phyloP scores from a whole-genome alignment of 2,113 vertebrate genomes.

The Smithornis capensis region DNA sequence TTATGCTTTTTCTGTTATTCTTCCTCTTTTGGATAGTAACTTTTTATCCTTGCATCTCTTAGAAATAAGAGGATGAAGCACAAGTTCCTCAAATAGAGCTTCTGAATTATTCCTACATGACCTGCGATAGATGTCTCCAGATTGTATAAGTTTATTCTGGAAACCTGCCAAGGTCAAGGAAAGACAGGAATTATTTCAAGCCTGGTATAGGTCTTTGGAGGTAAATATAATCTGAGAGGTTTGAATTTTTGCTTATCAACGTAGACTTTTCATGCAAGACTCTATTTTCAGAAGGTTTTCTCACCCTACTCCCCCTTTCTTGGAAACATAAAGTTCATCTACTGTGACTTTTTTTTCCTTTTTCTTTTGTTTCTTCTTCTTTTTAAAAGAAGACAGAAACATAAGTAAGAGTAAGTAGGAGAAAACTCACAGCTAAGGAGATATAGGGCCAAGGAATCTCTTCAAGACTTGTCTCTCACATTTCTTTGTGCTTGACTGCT shows the following conservation, averaged over 20 bases:
- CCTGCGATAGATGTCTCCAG: background rate
- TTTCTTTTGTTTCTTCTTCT: background rate
- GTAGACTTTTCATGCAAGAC: background rate
- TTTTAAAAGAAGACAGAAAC: background rate
- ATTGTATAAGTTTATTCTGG: background rate
- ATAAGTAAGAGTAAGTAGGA: background rate
- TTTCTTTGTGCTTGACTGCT: background rate
- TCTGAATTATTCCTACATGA: background rate
- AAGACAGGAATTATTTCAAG: background rate
- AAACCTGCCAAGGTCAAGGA: background rate
- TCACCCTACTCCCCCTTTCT: background rate
- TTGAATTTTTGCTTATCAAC: background rate
- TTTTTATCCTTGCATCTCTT: background rate
- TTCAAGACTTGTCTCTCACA: background rate
- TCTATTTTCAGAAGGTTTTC: background rate
- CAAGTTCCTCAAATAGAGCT: slow-evolving; percentile 8
- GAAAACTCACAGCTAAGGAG: background rate
- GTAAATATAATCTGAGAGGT: background rate
- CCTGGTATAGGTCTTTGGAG: background rate
- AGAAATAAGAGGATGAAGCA: background rate
- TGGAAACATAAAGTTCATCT: background rate
- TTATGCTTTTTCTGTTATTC: background rate
- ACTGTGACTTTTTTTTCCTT: background rate
- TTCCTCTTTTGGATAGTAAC: background rate
- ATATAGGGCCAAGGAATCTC: background rate